These are phyloP conservation scores for Sebastes hubbsi DNA, from an alignment of 2,797 vertebrate species.

Conservation along the genomic window DNA sequence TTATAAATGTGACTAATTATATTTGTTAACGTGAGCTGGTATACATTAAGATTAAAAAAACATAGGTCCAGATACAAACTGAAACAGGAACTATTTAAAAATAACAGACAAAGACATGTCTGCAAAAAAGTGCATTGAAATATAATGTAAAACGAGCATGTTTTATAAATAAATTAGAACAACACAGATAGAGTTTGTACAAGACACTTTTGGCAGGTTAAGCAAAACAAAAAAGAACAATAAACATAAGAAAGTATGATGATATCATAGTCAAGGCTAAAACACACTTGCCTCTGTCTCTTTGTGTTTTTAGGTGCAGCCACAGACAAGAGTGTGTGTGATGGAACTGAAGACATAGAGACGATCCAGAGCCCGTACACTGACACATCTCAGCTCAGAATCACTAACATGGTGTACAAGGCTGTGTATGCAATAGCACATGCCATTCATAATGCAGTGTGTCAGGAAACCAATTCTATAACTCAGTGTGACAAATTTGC, in stretches of 20 bases:
- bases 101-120: background rate
- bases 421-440: conserved; percentile 54
- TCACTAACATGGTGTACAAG: conserved; percentile 80
- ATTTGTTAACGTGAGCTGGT: background rate
- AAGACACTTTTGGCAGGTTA: background rate
- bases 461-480: conserved; percentile 39
- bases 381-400: conserved; percentile 73
- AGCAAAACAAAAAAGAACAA: background rate
- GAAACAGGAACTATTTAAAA: background rate
- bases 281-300: background rate
- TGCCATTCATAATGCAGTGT: conserved; percentile 67
- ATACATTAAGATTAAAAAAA: too few relatives aligned
- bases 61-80: background rate
- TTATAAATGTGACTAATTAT: background rate
- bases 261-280: background rate
- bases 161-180: background rate
- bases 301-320: conserved; percentile 10
- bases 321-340: conserved; percentile 36
- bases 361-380: conserved; percentile 63
- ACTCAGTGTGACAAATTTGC: conserved; percentile 51
- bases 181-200: background rate
- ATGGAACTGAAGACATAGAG: conserved; percentile 65
- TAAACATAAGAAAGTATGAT: background rate
- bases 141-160: background rate
- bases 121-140: background rate